Percentiles rank a stretch among this genome's conserved stretches.
Conservation (phyloP, 1,140 invertebrate genomes). For the Ostrea edulis region DNA sequence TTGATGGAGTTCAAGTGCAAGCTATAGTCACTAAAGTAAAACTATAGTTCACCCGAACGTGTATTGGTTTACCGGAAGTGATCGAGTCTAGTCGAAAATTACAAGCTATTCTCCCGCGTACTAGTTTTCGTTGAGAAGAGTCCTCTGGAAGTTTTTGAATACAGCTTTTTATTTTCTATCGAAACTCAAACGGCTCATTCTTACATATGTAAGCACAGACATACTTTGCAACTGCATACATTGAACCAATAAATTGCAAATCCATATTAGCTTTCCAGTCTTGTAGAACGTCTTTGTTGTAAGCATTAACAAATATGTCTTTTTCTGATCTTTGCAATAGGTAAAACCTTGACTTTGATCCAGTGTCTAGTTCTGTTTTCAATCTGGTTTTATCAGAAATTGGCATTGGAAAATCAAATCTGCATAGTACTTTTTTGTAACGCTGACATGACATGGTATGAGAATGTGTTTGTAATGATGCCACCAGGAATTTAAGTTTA, state of each 20-base stretch:
- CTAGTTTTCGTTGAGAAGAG: not conserved
- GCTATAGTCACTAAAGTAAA: too few species aligned
- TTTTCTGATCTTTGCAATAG: constrained; percentile 45
- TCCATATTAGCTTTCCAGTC: constrained; percentile 55
- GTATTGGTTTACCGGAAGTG: too few species aligned
- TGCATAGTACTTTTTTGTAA: constrained; percentile 14
- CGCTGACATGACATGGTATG: constrained; percentile 24
- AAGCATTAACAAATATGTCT: constrained; percentile 31
- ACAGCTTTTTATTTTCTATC: constrained; percentile 10
- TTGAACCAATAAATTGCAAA: constrained; percentile 48
- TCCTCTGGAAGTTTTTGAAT: not conserved
- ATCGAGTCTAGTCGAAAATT: too few species aligned
- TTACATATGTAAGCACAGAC: constrained; percentile 44
- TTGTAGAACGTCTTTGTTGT: constrained; percentile 42
- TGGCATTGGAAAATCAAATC: constrained; percentile 47
- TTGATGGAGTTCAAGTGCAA: too few species aligned
- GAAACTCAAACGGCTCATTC: constrained; percentile 2
- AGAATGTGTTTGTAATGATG: constrained; percentile 30
- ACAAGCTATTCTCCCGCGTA: too few species aligned
- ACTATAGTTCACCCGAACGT: too few species aligned
- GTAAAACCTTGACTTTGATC: not conserved
- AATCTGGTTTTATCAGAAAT: constrained; percentile 24
- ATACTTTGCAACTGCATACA: constrained; percentile 52
- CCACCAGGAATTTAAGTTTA: constrained; percentile 14
- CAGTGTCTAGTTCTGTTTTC: constrained; percentile 45